A percentile compares a stretch with the other conserved stretches of the same genome.
phyloP scores from a whole-genome alignment of 2,888 invertebrate genomes.

The Archaeoteleia sp. region DNA sequence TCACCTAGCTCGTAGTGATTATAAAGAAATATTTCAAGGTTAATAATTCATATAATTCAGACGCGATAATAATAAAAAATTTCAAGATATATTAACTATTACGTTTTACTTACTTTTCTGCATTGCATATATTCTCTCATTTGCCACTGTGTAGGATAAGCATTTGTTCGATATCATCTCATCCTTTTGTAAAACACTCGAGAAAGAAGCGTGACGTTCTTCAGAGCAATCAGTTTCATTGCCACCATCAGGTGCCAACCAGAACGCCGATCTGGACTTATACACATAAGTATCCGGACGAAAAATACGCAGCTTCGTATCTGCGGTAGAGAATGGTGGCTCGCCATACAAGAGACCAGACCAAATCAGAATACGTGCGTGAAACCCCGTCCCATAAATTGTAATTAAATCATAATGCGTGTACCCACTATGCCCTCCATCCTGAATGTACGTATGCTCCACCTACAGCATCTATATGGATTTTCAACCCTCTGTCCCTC shows the following conservation, averaged over 20 bases:
- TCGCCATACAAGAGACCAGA: slow-evolving; percentile 24
- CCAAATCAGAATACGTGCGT: slow-evolving; percentile 53
- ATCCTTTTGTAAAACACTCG: slow-evolving; percentile 7
- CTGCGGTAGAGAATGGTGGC: slow-evolving; percentile 13
- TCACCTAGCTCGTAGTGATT: no score
- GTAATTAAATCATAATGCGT: slow-evolving; percentile 66
- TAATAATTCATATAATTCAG: no score
- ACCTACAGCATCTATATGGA: slow-evolving; percentile 24
- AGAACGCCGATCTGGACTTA: slow-evolving; percentile 20
- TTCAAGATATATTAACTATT: no score
- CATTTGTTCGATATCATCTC: slow-evolving; percentile 3
- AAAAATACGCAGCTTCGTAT: slow-evolving; percentile 21
- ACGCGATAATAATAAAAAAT: no score
- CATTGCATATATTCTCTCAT: no score
- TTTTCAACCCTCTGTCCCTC: slow-evolving; percentile 33
- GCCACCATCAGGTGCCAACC: slow-evolving; percentile 34
- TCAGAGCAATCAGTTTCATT: slow-evolving; percentile 29
- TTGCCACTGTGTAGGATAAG: slow-evolving; percentile 17
- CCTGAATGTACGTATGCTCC: slow-evolving; percentile 20
- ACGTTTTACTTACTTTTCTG: no score
- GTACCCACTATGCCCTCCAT: slow-evolving; percentile 29
- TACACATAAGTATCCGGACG: slow-evolving; percentile 12
- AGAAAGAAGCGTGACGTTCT: slow-evolving; percentile 26
- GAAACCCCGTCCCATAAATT: slow-evolving; percentile 65
- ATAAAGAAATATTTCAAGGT: no score